A percentile compares a stretch with the other conserved stretches of the same genome.
Conservation (phyloP, 2,113 vertebrate genomes). For the Sakesphorus luctuosus region DNA sequence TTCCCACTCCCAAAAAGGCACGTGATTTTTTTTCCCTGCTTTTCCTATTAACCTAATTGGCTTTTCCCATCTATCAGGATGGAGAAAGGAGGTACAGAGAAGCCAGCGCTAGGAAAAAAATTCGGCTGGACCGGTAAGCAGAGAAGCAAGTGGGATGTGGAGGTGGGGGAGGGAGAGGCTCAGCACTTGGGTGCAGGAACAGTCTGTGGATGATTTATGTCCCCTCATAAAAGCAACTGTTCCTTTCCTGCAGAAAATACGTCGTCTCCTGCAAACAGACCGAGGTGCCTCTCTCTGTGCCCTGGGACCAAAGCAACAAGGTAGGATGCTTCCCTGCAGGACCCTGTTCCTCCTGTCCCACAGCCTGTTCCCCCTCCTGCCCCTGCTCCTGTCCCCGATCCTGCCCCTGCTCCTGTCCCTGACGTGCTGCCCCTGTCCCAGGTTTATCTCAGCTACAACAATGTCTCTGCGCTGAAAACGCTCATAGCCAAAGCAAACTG, state of each 20-base stretch:
- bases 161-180: background rate
- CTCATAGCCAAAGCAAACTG: slow-evolving; percentile 88
- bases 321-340: slow-evolving; percentile 58
- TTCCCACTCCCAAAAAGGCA: accelerated
- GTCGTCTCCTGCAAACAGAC: slow-evolving; percentile 89
- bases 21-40: accelerated
- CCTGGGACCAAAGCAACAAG: slow-evolving; percentile 97
- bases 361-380: background rate
- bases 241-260: slow-evolving; percentile 84
- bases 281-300: slow-evolving; percentile 89
- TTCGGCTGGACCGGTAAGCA: slow-evolving; percentile 89
- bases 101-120: slow-evolving; percentile 91
- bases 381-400: background rate
- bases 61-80: slow-evolving; percentile 76
- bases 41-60: background rate
- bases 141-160: background rate
- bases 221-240: background rate
- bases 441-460: slow-evolving; percentile 98
- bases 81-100: slow-evolving; percentile 91
- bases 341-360: background rate
- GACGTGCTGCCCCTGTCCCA: slow-evolving; percentile 25
- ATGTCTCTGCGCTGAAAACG: slow-evolving; percentile 91
- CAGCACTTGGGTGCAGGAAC: background rate
- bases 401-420: background rate
- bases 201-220: background rate